Evolutionary conservation across 2,888 invertebrate genomes (phyloP).

Genomic region (Cordilura impudica): DNA sequence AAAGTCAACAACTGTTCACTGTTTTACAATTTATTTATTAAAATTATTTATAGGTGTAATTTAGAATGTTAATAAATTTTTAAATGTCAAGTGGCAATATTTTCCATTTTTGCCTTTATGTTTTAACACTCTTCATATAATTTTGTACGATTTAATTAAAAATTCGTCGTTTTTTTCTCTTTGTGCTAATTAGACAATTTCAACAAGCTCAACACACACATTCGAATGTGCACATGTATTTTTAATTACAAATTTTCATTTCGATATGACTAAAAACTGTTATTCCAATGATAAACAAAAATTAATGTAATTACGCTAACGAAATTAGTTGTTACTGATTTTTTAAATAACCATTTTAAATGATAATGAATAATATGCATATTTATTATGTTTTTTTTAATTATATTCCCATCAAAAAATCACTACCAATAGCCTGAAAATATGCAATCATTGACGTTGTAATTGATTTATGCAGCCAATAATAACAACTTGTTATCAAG

Average conservation of each 20-base stretch:
- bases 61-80: too few relatives aligned
- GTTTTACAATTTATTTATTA: too few relatives aligned
- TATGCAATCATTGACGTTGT: conserved; percentile 45
- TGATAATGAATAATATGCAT: background rate
- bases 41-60: too few relatives aligned
- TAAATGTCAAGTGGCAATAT: too few relatives aligned
- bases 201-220: background rate
- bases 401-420: background rate
- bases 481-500: too few relatives aligned
- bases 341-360: background rate
- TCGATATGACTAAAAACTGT: background rate
- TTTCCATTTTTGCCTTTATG: too few relatives aligned
- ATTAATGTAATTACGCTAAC: background rate
- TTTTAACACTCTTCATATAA: too few relatives aligned
- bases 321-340: background rate
- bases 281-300: background rate
- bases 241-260: background rate
- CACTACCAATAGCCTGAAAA: conserved; percentile 1
- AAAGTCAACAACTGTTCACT: too few relatives aligned
- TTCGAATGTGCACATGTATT: background rate
- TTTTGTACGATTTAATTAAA: too few relatives aligned
- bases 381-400: background rate
- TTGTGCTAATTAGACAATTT: background rate
- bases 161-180: too few relatives aligned
- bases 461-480: conserved; percentile 53